These are phyloP conservation scores for Battus philenor DNA, from an alignment of 1,140 invertebrate genomes.

Conservation along the genomic window DNA sequence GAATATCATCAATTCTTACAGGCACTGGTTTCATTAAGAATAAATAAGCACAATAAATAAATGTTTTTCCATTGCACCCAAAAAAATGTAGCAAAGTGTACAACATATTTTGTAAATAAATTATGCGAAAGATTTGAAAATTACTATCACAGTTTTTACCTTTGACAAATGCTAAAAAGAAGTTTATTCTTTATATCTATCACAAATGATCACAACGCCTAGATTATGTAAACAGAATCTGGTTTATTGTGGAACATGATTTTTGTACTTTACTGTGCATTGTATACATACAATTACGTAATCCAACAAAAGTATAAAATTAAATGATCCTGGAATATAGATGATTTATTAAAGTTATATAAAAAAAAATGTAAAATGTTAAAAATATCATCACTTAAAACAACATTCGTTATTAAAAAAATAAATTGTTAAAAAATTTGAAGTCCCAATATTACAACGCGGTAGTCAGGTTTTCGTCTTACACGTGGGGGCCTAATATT, in stretches of 20 bases:
- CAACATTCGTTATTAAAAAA: constrained; percentile 13
- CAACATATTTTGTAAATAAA: constrained; percentile 21
- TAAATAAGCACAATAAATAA: constrained; percentile 25
- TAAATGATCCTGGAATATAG: constrained; percentile 27
- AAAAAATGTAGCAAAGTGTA: constrained; percentile 7
- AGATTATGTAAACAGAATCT: constrained; percentile 15
- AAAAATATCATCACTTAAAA: constrained; percentile 3
- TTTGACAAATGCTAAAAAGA: constrained; percentile 32
- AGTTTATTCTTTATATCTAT: constrained; percentile 19
- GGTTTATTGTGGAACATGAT: constrained; percentile 56
- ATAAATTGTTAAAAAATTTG: constrained; percentile 24
- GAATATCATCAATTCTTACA: constrained; percentile 70
- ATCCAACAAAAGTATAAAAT: constrained; percentile 30
- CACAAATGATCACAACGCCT: constrained; percentile 17
- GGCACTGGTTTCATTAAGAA: constrained; percentile 52
- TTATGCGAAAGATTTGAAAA: constrained; percentile 30
- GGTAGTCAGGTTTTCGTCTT: constrained; percentile 21
- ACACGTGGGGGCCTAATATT: constrained; percentile 46
- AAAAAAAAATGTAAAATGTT: constrained; percentile 2
- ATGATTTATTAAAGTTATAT: constrained; percentile 7
- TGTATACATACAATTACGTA: constrained; percentile 40
- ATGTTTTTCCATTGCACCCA: constrained; percentile 18
- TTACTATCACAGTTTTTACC: constrained; percentile 55
- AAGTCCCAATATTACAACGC: constrained; percentile 31
- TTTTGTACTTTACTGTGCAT: constrained; percentile 66